Percentiles rank a stretch among this genome's conserved stretches.
Evolutionary conservation across 1,140 invertebrate genomes (phyloP).

Genomic region (Octopus sinensis): DNA sequence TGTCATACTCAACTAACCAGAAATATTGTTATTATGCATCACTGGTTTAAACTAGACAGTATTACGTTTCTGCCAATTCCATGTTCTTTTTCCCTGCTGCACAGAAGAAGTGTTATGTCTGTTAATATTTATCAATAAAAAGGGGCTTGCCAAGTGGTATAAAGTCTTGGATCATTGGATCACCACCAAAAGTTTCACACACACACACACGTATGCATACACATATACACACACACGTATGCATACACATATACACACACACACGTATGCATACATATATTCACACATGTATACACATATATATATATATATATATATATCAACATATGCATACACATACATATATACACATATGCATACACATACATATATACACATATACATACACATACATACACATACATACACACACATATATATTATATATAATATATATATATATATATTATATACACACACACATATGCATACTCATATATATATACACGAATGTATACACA

Average conservation of each 20-base stretch:
- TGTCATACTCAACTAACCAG: no score
- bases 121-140: no score
- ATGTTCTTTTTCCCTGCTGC: no score
- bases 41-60: no score
- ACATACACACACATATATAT: slow-evolving; percentile 10
- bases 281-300: no score
- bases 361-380: no score
- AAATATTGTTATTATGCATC: no score
- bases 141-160: no score
- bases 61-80: no score
- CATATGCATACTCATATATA: neutral
- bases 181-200: neutral
- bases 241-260: neutral
- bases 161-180: neutral
- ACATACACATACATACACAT: neutral
- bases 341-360: neutral
- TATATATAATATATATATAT: no score
- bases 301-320: neutral
- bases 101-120: no score
- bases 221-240: neutral
- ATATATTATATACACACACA: neutral
- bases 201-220: neutral
- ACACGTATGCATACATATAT: neutral
- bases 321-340: neutral
- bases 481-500: no score